Conservation (phyloP, 2,797 vertebrate species). For the Emys orbicularis region DNA sequence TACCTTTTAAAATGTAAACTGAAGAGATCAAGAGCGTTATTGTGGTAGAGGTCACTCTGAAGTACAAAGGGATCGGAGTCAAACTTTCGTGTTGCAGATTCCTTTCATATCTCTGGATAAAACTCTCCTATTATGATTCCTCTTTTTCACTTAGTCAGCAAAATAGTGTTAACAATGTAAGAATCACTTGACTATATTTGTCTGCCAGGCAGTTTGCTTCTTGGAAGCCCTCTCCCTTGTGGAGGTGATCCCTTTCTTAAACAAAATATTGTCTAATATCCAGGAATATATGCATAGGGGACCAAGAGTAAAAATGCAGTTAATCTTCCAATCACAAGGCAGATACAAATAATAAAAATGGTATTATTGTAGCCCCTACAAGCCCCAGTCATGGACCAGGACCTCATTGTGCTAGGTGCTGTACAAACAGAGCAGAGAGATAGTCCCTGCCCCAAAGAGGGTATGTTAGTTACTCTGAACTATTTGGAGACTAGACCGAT, state of each 20-base stretch:
- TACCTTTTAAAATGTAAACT: not conserved
- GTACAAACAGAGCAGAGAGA: not conserved
- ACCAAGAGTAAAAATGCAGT: not conserved
- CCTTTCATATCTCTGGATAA: conserved; percentile 39
- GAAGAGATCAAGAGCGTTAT: conserved; percentile 18
- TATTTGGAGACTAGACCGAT: not conserved
- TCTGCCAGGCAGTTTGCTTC: not conserved
- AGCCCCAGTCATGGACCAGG: not conserved
- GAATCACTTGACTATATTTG: not conserved
- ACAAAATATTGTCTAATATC: not conserved
- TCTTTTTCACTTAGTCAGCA: conserved; percentile 19
- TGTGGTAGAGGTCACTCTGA: not conserved
- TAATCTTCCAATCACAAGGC: not conserved
- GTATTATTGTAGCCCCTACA: not conserved
- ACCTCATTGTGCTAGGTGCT: not conserved
- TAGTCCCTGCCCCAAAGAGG: not conserved
- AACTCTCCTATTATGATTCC: conserved; percentile 39
- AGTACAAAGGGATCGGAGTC: conserved; percentile 15
- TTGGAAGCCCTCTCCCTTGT: not conserved
- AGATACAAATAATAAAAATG: not conserved
- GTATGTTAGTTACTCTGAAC: not conserved
- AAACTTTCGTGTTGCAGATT: conserved; percentile 24
- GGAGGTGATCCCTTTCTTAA: not conserved
- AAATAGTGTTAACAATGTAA: not conserved
- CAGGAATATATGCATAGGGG: not conserved